A percentile compares a stretch with the other conserved stretches of the same genome.
These are phyloP conservation scores for Calcarius lapponicus DNA, from an alignment of 2,797 vertebrate species.

Conservation along the genomic window DNA sequence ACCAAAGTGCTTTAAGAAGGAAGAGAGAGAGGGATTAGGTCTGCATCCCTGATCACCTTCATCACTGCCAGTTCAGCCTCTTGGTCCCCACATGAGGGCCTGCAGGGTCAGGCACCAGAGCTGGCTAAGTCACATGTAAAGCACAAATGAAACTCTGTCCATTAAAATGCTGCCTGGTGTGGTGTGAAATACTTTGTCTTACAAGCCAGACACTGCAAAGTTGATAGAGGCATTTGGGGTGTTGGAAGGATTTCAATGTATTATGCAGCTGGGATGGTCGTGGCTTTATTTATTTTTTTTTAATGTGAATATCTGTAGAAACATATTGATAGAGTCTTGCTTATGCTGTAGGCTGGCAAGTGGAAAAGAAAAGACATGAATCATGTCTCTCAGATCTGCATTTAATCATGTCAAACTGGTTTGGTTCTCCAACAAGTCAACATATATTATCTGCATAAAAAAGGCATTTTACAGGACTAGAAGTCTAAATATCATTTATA, in stretches of 20 bases:
- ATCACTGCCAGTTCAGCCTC: background rate
- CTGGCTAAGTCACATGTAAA: background rate
- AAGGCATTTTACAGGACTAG: constrained; percentile 59
- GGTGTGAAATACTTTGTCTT: background rate
- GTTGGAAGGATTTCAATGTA: background rate
- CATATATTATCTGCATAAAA: constrained; percentile 72
- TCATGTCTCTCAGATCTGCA: constrained; percentile 50
- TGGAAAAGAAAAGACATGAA: constrained; percentile 54
- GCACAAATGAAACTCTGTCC: background rate
- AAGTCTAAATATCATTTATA: constrained; percentile 77
- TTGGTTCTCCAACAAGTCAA: constrained; percentile 72
- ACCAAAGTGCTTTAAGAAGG: background rate
- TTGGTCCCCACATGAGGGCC: background rate
- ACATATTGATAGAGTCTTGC: background rate
- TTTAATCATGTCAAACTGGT: constrained; percentile 69
- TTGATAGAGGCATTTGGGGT: background rate
- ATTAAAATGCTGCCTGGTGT: background rate
- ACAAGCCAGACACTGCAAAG: background rate
- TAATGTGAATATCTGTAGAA: background rate
- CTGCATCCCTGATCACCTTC: background rate
- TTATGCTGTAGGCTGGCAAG: background rate
- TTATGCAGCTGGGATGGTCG: background rate
- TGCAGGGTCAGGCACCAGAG: background rate
- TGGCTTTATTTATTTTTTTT: background rate
- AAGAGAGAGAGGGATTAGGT: background rate